These are phyloP conservation scores for Drosophila lacertosa DNA, from an alignment of 1,140 invertebrate genomes.

Conservation along the genomic window DNA sequence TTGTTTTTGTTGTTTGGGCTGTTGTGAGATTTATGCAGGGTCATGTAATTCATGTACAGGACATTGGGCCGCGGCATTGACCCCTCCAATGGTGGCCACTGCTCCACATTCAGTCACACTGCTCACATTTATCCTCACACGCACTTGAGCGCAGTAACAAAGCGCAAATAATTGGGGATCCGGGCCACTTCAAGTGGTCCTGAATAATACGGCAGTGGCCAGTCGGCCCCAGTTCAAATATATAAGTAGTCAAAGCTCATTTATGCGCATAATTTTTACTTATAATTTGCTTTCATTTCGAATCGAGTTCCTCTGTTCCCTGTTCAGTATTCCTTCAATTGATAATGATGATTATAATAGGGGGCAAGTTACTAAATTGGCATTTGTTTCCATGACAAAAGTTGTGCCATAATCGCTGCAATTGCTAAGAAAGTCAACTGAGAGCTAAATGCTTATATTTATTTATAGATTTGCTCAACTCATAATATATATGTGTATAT, in stretches of 20 bases:
- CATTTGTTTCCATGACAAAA: constrained; percentile 58
- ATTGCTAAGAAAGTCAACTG: constrained; percentile 21
- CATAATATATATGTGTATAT: too few species aligned
- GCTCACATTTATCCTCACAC: constrained; percentile 20
- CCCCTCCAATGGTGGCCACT: neutral
- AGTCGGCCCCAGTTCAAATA: constrained; percentile 44
- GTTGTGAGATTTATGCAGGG: constrained; percentile 58
- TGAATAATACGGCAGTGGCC: constrained; percentile 41
- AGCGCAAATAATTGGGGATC: constrained; percentile 53
- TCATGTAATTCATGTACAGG: constrained; percentile 62
- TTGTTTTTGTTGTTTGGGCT: constrained; percentile 13
- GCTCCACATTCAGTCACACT: neutral
- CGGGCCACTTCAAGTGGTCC: constrained; percentile 27
- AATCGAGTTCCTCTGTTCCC: neutral
- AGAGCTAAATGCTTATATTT: constrained; percentile 38
- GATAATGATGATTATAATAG: constrained; percentile 36
- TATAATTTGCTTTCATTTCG: constrained; percentile 58
- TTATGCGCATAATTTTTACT: constrained; percentile 74
- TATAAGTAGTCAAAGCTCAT: constrained; percentile 52
- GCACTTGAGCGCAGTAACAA: constrained; percentile 26
- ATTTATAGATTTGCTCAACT: constrained; percentile 48
- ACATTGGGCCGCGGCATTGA: constrained; percentile 21
- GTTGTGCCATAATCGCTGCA: constrained; percentile 53
- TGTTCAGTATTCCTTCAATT: constrained; percentile 11
- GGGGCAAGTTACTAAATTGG: constrained; percentile 43